Percentiles rank a stretch among this genome's conserved stretches.
These are phyloP conservation scores for Trematocara marginatum DNA, from an alignment of 2,113 vertebrate species.

Conservation along the genomic window DNA sequence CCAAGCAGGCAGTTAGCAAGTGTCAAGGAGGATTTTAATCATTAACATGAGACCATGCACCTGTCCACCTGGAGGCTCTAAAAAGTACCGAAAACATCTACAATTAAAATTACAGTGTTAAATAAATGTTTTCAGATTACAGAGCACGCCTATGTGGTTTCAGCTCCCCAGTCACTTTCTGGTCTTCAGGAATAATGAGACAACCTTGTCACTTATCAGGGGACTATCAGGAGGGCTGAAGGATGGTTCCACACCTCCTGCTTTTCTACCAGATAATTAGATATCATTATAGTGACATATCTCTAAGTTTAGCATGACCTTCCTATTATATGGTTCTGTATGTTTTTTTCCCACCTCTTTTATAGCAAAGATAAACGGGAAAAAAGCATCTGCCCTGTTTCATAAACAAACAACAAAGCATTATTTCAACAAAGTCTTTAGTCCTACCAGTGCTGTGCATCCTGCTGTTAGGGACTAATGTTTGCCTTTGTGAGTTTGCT, in stretches of 20 bases:
- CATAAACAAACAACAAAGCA: not conserved
- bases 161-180: not conserved
- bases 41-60: not conserved
- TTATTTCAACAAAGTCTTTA: not conserved
- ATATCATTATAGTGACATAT: not conserved
- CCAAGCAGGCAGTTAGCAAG: not conserved
- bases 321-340: not conserved
- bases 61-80: not conserved
- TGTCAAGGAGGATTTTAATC: not conserved
- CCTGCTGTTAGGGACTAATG: not conserved
- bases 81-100: not conserved
- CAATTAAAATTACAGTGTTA: not conserved
- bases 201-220: not conserved
- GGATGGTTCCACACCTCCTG: not conserved
- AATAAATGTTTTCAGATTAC: not conserved
- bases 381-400: not conserved
- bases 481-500: not conserved
- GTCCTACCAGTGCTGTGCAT: not conserved
- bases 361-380: not conserved
- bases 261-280: not conserved
- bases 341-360: not conserved
- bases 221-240: not conserved
- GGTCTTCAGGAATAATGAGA: not conserved
- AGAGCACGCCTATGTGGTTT: not conserved
- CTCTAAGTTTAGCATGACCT: not conserved